A percentile compares a stretch with the other conserved stretches of the same genome.
These are phyloP conservation scores for Neoseiulus cucumeris DNA, from an alignment of 1,140 invertebrate species.

Conservation along the genomic window DNA sequence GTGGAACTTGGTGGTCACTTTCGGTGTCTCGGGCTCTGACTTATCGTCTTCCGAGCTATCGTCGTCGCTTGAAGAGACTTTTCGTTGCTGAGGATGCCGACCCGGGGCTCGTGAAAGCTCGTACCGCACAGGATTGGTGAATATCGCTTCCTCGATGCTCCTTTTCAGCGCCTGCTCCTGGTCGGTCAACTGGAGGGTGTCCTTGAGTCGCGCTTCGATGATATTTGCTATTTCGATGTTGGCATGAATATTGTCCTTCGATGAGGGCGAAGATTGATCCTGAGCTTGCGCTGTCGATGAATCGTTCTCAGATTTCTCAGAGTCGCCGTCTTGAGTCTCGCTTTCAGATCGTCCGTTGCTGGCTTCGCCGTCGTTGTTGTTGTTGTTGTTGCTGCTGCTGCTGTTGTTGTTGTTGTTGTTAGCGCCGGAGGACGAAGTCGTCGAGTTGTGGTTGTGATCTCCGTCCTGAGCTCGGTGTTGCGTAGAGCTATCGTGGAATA, in stretches of 20 bases:
- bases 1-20: background rate
- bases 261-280: background rate
- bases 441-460: background rate
- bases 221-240: background rate
- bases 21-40: background rate
- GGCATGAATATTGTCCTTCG: background rate
- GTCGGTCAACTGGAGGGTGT: background rate
- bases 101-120: background rate
- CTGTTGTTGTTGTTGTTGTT: conserved; percentile 9
- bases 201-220: conserved; percentile 6
- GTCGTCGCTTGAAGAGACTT: background rate
- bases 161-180: background rate
- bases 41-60: background rate
- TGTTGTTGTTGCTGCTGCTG: background rate
- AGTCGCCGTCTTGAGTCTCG: background rate
- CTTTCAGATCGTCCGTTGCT: background rate
- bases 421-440: background rate
- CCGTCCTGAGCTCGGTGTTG: background rate
- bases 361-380: background rate
- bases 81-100: background rate
- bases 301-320: background rate
- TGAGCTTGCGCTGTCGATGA: background rate
- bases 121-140: conserved; percentile 4
- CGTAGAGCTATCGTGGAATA: background rate
- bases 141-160: conserved; percentile 8